Evolutionary conservation across 30 jellyfish, hydroid and myxozoan genomes (phyloP), one percentile per base, ranked within the genome.

Genomic region (Chrysaora quinquecirrha): DNA sequence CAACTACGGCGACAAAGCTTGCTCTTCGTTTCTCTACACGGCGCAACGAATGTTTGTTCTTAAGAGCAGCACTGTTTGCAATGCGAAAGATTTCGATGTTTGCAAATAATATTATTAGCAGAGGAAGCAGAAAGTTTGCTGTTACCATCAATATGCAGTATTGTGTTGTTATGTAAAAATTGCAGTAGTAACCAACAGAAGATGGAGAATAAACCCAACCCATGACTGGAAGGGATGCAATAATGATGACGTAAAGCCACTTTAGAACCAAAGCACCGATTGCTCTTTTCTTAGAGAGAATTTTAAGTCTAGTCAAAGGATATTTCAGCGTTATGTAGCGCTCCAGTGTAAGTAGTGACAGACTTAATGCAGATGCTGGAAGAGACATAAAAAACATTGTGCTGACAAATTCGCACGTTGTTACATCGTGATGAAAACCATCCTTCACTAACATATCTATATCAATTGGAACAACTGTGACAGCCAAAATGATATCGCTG

Each of bases 301-400:
- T 34, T 60, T 64, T 70, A 18, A 50, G 84, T 48, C 94, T 80
- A n/a, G 86, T 65, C 24, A 90, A 83, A 20, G 97, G 96, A 38
- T 64, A 84, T 54, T 60, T 48, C 58, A 90, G 48, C 30, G 97
- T 84, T 70, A 90, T 48, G 79, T 43, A 90, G 31, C 97, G 87
- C 72, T 90, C 97, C 33, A 76, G 84, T 28, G 97, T 90, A 1
- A 90, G 83, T 0, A 90, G 75, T 4, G 83, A 84, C 27, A 90
- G 52, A 65, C 90, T 90, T 48, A 85, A 63, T 21, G 94, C 96
- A 27, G 97, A 76, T 62, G 89, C 91, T 47, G 97, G 97, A 30
- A 90, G 75, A 28, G 97, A 90, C 88, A 90, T 72, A 75, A 90
- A 75, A 70, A 90, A 90, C 73, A 75, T 79, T 48, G 85, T 75